phyloP scores from a whole-genome alignment of 2,113 vertebrate species.

The Strix uralensis region DNA sequence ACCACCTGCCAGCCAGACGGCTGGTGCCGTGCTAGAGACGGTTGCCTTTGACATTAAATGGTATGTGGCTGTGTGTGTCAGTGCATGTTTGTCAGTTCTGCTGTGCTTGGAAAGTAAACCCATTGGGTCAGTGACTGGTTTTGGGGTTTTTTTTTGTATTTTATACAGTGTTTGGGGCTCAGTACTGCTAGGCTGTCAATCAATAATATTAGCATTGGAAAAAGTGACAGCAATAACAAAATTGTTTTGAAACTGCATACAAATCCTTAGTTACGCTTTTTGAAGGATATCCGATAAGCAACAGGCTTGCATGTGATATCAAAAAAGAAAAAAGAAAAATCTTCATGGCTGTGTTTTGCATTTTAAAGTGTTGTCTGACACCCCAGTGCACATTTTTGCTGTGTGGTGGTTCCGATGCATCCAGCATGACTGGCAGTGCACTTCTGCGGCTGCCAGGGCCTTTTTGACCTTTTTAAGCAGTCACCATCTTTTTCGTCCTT shows the following conservation, averaged over 20 bases:
- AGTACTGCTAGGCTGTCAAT: not conserved
- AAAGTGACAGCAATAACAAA: not conserved
- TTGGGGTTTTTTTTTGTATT: not conserved
- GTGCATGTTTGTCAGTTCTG: rapidly evolving
- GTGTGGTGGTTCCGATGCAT: not conserved
- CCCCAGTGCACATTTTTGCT: not conserved
- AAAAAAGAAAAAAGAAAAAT: not conserved
- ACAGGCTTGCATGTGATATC: not conserved
- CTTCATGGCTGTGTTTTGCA: not conserved
- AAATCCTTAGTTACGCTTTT: not conserved
- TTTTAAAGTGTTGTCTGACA: not conserved
- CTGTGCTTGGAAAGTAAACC: not conserved
- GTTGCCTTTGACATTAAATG: not conserved
- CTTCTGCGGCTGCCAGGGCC: not conserved
- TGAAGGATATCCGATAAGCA: not conserved
- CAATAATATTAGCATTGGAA: not conserved
- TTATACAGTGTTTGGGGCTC: not conserved
- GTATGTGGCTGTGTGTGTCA: not conserved
- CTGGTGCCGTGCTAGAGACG: not conserved
- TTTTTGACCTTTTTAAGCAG: not conserved
- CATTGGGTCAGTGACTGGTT: not conserved
- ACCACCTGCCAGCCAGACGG: rapidly evolving
- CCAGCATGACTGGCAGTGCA: not conserved
- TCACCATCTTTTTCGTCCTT: not conserved
- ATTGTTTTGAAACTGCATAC: not conserved